phyloP scores from a whole-genome alignment of 1,140 invertebrate genomes.

The Hylaeus volcanicus region DNA sequence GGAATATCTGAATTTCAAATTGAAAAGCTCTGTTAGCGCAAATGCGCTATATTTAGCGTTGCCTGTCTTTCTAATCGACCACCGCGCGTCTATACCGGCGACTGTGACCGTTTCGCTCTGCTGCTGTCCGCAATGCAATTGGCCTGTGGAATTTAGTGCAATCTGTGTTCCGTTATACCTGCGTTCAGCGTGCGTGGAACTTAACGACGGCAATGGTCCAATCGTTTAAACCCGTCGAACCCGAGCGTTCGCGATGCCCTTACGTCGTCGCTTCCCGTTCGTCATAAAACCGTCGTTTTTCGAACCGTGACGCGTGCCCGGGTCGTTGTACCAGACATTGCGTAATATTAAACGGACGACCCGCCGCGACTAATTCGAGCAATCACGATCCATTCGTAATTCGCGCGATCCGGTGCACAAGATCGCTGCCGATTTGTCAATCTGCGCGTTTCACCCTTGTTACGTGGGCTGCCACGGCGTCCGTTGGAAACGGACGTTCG shows the following conservation, averaged over 20 bases:
- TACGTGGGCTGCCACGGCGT: not conserved
- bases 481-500: not conserved
- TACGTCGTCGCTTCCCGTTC: not conserved
- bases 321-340: slow-evolving; percentile 48
- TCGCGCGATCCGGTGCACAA: slow-evolving; percentile 21
- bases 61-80: slow-evolving; percentile 55
- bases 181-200: slow-evolving; percentile 23
- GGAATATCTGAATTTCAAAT: slow-evolving; percentile 22
- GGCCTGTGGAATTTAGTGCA: slow-evolving; percentile 61
- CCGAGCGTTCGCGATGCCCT: not conserved
- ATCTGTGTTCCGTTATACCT: slow-evolving; percentile 60
- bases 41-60: slow-evolving; percentile 45
- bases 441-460: not conserved
- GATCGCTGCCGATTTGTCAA: slow-evolving; percentile 23
- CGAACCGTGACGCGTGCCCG: not conserved
- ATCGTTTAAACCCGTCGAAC: slow-evolving; percentile 12
- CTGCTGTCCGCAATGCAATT: slow-evolving; percentile 58
- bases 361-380: slow-evolving; percentile 26
- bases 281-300: slow-evolving; percentile 23
- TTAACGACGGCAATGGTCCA: slow-evolving; percentile 20
- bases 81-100: slow-evolving; percentile 47
- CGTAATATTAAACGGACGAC: slow-evolving; percentile 38
- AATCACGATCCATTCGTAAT: slow-evolving; percentile 34
- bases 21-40: slow-evolving; percentile 41
- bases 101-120: slow-evolving; percentile 56